Conservation (phyloP, 2,797 vertebrate species). For the Ctenopoma kingsleyae region DNA sequence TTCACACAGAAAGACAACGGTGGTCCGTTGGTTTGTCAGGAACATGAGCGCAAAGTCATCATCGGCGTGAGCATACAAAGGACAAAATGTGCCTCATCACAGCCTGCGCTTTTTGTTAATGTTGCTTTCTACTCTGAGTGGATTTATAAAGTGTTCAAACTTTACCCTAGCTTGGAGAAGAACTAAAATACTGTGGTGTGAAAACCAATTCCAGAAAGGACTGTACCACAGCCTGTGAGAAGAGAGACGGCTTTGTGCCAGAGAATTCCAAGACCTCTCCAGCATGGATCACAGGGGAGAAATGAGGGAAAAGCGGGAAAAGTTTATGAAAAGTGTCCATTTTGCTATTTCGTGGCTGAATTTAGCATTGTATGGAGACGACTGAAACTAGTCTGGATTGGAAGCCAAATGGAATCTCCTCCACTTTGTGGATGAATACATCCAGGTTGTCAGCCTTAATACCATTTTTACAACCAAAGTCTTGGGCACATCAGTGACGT, state of each 20-base stretch:
- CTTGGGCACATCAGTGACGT: slow-evolving; percentile 65
- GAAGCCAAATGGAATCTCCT: slow-evolving; percentile 46
- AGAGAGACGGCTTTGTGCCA: slow-evolving; percentile 9
- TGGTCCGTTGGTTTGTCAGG: slow-evolving; percentile 94
- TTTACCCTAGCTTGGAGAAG: slow-evolving; percentile 80
- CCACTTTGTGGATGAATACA: slow-evolving; percentile 41
- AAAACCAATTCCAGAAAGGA: slow-evolving; percentile 73
- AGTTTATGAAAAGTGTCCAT: slow-evolving; percentile 31
- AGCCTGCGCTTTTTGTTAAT: slow-evolving; percentile 94
- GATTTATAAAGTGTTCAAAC: slow-evolving; percentile 95
- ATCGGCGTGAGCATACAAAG: slow-evolving; percentile 95
- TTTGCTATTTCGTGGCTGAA: slow-evolving; percentile 49
- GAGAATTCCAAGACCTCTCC: slow-evolving; percentile 40
- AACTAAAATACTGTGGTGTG: slow-evolving; percentile 58
- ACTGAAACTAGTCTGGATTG: slow-evolving; percentile 26
- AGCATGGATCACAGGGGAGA: slow-evolving; percentile 30
- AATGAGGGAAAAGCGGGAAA: slow-evolving; percentile 33
- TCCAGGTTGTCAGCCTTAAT: slow-evolving; percentile 25
- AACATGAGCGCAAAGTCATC: slow-evolving; percentile 92
- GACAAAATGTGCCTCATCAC: slow-evolving; percentile 91
- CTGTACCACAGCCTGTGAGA: slow-evolving; percentile 63
- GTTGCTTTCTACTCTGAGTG: slow-evolving; percentile 96
- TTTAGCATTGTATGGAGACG: slow-evolving; percentile 23
- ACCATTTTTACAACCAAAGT: slow-evolving; percentile 51
- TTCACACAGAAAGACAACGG: slow-evolving; percentile 91